Evolutionary conservation across 2,888 invertebrate species (phyloP).

Genomic region (Lumbricus terrestris): DNA sequence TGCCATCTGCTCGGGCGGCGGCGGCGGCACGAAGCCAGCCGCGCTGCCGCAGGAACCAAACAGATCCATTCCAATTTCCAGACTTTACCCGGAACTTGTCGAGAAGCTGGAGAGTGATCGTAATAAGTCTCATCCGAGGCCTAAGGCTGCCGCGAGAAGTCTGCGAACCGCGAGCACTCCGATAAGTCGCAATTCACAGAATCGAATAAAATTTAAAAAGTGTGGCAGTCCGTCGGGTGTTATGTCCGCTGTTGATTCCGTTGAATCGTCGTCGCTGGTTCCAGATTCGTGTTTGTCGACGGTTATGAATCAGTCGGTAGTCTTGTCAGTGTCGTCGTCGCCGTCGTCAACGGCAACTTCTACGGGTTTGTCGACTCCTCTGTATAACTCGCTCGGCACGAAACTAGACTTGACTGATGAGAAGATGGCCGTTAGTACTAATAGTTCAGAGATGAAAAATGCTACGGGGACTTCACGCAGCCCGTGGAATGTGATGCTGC

Average conservation of each 20-base stretch:
- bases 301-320: background rate
- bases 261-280: background rate
- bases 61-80: slow-evolving; percentile 42
- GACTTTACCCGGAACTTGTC: slow-evolving; percentile 55
- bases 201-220: slow-evolving; percentile 9
- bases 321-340: background rate
- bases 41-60: slow-evolving; percentile 28
- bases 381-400: background rate
- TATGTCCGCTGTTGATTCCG: background rate
- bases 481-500: background rate
- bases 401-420: background rate
- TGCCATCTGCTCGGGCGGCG: background rate
- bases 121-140: slow-evolving; percentile 43
- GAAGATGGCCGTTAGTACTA: background rate
- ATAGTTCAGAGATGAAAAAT: slow-evolving; percentile 9
- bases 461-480: background rate
- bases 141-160: slow-evolving; percentile 13
- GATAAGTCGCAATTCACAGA: background rate
- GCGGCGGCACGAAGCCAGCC: background rate
- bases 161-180: background rate
- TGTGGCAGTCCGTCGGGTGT: background rate
- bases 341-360: background rate
- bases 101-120: slow-evolving; percentile 53
- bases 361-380: background rate
- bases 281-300: background rate